Percentiles rank a stretch among this genome's conserved stretches.
phyloP scores from a whole-genome alignment of 2,888 invertebrate genomes.

The Perizoma affinitatum region DNA sequence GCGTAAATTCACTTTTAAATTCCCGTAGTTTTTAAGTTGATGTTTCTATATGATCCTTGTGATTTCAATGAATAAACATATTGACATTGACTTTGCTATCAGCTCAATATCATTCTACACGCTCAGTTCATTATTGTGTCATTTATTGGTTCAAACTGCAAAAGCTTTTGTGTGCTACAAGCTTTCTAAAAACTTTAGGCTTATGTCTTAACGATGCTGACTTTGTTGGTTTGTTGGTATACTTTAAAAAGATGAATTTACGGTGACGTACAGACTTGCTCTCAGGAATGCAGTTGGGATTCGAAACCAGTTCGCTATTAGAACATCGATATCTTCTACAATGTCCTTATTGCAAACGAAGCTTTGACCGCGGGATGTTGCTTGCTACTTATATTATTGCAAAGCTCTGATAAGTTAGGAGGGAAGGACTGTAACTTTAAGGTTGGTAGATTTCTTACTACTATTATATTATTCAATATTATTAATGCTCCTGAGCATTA shows the following conservation, averaged over 20 bases:
- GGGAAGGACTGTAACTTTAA: no score
- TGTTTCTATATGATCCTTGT: no score
- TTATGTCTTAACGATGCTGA: no score
- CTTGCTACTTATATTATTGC: slow-evolving; percentile 17
- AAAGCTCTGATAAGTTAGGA: not conserved
- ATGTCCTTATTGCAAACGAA: slow-evolving; percentile 37
- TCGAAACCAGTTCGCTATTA: slow-evolving; percentile 55
- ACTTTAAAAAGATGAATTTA: slow-evolving; percentile 43
- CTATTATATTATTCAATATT: no score
- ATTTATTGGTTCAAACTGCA: slow-evolving; percentile 10
- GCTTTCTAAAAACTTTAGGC: not conserved
- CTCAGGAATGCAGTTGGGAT: slow-evolving; percentile 54
- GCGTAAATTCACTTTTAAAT: no score
- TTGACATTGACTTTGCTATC: slow-evolving; percentile 13
- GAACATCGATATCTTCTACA: slow-evolving; percentile 45
- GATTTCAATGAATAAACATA: no score
- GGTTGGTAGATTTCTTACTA: no score
- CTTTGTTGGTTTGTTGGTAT: slow-evolving; percentile 1
- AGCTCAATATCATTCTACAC: slow-evolving; percentile 30
- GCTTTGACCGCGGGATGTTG: slow-evolving; percentile 20
- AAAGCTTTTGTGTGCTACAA: slow-evolving; percentile 1
- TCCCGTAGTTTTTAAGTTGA: no score
- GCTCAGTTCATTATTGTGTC: slow-evolving; percentile 7
- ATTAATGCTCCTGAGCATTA: no score
- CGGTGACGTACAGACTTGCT: slow-evolving; percentile 46